Evolutionary conservation across 92 coral and sea anemone genomes (phyloP), one percentile per base, ranked within the genome.

Genomic region (Meandrina meandrites): DNA sequence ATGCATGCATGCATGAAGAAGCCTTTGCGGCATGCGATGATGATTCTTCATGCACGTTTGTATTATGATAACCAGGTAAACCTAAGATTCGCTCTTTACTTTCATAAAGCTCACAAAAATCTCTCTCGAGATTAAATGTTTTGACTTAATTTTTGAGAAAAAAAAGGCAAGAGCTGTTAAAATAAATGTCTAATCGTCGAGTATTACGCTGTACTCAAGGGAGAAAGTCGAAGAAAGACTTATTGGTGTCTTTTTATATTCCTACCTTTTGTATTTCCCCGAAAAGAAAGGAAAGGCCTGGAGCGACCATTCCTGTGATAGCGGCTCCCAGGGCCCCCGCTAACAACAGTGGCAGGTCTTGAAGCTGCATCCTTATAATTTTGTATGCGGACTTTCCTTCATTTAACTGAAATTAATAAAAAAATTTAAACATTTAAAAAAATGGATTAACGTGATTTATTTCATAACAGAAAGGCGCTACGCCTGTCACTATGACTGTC

Each of bases 291-390:
- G 98, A 86, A 54, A 96, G 90, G 32, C 99, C 99, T 4, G 99
- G 99, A 67, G 99, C 96, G 28, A 94, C 87, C 95, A 96, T 89
- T n/a, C 99, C 99, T 0, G 98, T 92, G 66, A 96, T 91, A 32
- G 92, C 91, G 8, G 99, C 98, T 12, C 99, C 99, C 14, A 93
- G 84, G 8, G 91, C 94, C 11, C 96, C 96, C n/a, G 94, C 90
- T 42, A 96, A 68, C 81, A 96, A 53, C 81, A 96, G 88, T 16
- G 99, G 99, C 30, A 94, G 92, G 62, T 96, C 98, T 72, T 90
- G 75, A 12, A 96, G 78, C 83, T 94, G 96, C 90, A 94, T 89
- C 51, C 73, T 80, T 34, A 94, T 67, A 78, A 92, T 78, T 77
- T 94, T 87, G 75, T 84, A 82, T 28, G 93, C 91, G 32, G 94